Conservation (phyloP, 1,140 invertebrate genomes). For the Dendrolimus kikuchii region DNA sequence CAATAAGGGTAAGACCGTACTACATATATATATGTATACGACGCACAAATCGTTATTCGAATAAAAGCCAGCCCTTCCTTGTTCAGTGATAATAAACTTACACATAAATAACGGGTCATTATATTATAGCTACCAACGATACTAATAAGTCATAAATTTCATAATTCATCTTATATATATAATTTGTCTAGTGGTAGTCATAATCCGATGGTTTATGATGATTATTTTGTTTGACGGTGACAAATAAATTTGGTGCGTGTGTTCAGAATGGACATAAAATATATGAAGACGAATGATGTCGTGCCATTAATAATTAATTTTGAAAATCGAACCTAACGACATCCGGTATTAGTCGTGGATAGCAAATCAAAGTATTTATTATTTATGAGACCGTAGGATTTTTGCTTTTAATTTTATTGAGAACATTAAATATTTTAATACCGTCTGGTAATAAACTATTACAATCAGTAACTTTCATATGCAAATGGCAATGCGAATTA, state of each 20-base stretch:
- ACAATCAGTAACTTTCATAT: constrained; percentile 16
- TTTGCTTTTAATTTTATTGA: constrained; percentile 39
- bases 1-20: too few species aligned
- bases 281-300: constrained; percentile 14
- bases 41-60: constrained; percentile 1
- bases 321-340: constrained; percentile 23
- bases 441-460: constrained; percentile 3
- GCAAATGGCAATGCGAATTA: constrained; percentile 10
- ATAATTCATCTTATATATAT: constrained; percentile 8
- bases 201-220: constrained; percentile 20
- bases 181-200: constrained; percentile 12
- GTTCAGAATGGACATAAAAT: constrained; percentile 14
- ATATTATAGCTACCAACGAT: constrained; percentile 12
- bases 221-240: constrained; percentile 19
- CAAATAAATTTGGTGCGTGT: constrained; percentile 15
- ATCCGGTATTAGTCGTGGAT: constrained; percentile 30
- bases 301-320: constrained; percentile 27
- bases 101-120: constrained; percentile 12
- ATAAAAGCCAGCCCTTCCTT: constrained; percentile 9
- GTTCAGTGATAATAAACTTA: constrained; percentile 13
- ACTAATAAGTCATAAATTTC: constrained; percentile 12
- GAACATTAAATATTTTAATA: constrained; percentile 8
- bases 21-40: too few species aligned
- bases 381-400: constrained; percentile 24
- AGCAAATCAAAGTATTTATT: constrained; percentile 11